These are phyloP conservation scores for Limulus polyphemus DNA, from an alignment of 2,888 invertebrate genomes.

Conservation along the genomic window DNA sequence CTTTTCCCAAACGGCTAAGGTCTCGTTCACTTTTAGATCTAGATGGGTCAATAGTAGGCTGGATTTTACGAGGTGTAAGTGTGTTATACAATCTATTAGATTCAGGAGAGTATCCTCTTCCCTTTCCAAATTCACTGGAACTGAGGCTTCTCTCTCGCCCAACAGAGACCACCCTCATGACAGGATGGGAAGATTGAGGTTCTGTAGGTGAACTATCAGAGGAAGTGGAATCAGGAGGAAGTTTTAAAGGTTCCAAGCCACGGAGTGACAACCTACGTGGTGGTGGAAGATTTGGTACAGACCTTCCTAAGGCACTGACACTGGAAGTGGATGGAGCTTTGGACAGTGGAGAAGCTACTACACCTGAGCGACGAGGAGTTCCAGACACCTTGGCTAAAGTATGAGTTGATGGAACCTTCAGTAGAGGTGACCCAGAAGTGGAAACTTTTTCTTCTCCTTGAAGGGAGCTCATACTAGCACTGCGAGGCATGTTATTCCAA, in stretches of 20 bases:
- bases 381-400: conserved; percentile 13
- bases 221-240: conserved; percentile 22
- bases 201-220: conserved; percentile 27
- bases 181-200: conserved; percentile 5
- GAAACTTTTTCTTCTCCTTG: conserved; percentile 12
- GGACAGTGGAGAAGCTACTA: conserved; percentile 4
- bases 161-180: neutral
- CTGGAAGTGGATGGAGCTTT: conserved; percentile 11
- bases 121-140: neutral
- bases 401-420: conserved; percentile 17
- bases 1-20: conserved; percentile 5
- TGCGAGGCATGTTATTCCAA: conserved; percentile 17
- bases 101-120: neutral
- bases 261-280: conserved; percentile 9
- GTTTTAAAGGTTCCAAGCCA: conserved; percentile 7
- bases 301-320: conserved; percentile 5
- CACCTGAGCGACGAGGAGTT: conserved; percentile 3
- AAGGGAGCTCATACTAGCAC: conserved; percentile 23
- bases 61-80: neutral
- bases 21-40: conserved; percentile 19
- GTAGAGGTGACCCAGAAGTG: conserved; percentile 4
- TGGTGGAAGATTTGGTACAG: conserved; percentile 11
- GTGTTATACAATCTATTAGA: neutral
- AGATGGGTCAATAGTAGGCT: conserved; percentile 1
- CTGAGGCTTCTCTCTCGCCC: conserved; percentile 1